Conservation (phyloP, 2,113 vertebrate species). For the Bos taurus region DNA sequence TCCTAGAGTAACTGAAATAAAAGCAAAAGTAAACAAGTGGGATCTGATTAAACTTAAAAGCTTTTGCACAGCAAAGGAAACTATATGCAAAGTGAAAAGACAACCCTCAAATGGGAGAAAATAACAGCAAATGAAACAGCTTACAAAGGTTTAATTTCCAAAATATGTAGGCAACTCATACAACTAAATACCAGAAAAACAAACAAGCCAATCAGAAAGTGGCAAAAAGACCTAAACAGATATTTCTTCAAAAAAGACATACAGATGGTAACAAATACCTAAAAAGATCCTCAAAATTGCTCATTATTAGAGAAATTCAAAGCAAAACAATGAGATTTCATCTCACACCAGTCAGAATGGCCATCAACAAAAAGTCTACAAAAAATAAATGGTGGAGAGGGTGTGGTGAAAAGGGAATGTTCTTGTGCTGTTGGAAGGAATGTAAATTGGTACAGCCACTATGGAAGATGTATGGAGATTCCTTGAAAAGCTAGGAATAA, state of each 20-base stretch:
- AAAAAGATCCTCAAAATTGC: background rate
- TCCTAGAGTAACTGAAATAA: background rate
- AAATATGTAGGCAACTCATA: background rate
- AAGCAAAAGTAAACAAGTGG: background rate
- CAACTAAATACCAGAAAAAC: background rate
- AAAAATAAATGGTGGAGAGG: background rate
- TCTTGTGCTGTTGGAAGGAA: background rate
- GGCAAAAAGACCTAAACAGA: background rate
- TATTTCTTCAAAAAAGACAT: background rate
- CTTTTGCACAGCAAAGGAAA: background rate
- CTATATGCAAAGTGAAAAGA: background rate
- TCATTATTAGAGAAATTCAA: background rate
- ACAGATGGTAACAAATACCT: background rate
- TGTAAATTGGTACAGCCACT: background rate
- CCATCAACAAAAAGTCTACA: background rate
- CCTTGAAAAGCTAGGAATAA: background rate
- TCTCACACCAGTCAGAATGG: background rate
- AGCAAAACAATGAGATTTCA: background rate
- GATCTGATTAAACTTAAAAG: background rate
- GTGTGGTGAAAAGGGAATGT: background rate
- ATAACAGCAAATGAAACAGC: background rate
- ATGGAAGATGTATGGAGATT: background rate
- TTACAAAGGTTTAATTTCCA: background rate
- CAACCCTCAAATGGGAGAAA: background rate
- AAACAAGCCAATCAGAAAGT: background rate